phyloP scores from a whole-genome alignment of 64 coral and sea anemone genomes.

The Exaiptasia diaphana region DNA sequence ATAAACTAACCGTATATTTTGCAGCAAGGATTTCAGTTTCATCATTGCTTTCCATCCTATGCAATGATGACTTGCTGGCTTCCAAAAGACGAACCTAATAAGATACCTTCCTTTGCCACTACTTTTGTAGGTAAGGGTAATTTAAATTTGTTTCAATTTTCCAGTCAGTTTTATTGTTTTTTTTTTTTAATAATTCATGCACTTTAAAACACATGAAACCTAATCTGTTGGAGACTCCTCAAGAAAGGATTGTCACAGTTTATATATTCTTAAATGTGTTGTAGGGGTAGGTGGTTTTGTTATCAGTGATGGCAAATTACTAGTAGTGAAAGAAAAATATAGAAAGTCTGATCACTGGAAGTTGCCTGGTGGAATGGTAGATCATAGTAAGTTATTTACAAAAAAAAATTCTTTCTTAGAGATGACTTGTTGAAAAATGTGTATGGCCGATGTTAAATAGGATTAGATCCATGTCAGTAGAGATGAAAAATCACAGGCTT shows the following conservation, averaged over 20 bases:
- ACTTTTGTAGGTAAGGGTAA: conserved; percentile 61
- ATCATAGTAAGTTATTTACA: conserved; percentile 34
- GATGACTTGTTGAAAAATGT: background rate
- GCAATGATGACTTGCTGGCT: conserved; percentile 74
- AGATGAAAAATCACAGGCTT: background rate
- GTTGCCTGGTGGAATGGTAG: conserved; percentile 74
- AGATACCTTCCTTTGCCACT: conserved; percentile 67
- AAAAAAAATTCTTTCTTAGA: background rate
- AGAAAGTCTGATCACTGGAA: conserved; percentile 60
- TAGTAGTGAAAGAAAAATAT: conserved; percentile 69
- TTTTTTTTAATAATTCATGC: no score
- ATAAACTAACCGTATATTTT: background rate
- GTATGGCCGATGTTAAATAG: background rate
- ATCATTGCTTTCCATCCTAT: conserved; percentile 70
- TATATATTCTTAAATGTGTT: no score
- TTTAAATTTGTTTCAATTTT: background rate
- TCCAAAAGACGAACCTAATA: conserved; percentile 67
- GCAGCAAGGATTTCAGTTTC: conserved; percentile 74
- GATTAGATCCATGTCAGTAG: background rate
- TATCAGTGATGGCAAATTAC: conserved; percentile 66
- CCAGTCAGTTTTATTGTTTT: no score
- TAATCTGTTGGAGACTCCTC: no score
- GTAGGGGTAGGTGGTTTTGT: conserved; percentile 83
- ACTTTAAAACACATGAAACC: no score
- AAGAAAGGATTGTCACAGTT: no score